phyloP scores from a whole-genome alignment of 2,797 vertebrate species.

The Lerista edwardsae region DNA sequence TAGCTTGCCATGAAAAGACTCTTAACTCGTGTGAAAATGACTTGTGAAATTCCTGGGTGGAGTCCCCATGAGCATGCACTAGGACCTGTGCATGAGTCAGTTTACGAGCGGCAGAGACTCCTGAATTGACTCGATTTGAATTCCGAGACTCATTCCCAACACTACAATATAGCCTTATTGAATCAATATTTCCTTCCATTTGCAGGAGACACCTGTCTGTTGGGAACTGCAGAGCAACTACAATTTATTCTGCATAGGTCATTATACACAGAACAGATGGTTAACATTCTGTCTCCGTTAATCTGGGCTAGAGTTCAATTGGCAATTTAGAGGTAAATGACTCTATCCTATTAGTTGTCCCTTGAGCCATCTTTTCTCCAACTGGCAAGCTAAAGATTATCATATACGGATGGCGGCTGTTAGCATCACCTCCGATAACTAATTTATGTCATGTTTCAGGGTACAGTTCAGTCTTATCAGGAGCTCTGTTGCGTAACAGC shows the following conservation, averaged over 20 bases:
- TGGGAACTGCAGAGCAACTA: neutral
- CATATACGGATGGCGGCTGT: conserved; percentile 48
- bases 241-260: conserved; percentile 51
- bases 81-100: no score
- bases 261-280: conserved; percentile 69
- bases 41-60: no score
- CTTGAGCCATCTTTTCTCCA: conserved; percentile 57
- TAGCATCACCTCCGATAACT: conserved; percentile 32
- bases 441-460: conserved; percentile 38
- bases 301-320: conserved; percentile 52
- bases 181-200: neutral
- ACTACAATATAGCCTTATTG: neutral
- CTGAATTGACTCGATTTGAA: no score
- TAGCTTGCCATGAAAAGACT: no score
- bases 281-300: conserved; percentile 57
- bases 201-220: conserved; percentile 17
- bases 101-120: no score
- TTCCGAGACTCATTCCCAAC: no score
- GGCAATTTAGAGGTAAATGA: conserved; percentile 57
- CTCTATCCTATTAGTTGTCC: conserved; percentile 67
- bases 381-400: conserved; percentile 48
- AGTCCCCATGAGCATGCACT: no score
- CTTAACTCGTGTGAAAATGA: no score
- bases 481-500: conserved; percentile 12
- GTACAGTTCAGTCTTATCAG: conserved; percentile 16